A percentile compares a stretch with the other conserved stretches of the same genome.
Evolutionary conservation across 2,113 vertebrate genomes (phyloP).

Genomic region (Phaethornis superciliosus): DNA sequence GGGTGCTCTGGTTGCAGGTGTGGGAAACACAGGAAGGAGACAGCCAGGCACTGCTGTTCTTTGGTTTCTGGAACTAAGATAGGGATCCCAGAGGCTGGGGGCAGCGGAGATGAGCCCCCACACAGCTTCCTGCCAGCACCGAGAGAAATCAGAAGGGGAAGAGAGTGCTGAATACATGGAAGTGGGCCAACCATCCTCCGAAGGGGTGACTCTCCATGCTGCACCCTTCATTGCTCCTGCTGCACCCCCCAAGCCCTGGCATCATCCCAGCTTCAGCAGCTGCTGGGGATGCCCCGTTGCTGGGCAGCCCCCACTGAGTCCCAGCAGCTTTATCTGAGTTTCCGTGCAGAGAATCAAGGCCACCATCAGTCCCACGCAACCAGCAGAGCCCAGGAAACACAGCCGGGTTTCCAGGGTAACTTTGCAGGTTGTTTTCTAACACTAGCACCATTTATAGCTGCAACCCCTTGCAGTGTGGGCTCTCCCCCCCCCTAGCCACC

Average conservation of each 20-base stretch:
- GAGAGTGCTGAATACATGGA: not conserved
- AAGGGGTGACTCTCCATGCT: not conserved
- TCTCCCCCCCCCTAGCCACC: not conserved
- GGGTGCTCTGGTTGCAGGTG: accelerated
- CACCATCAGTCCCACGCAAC: not conserved
- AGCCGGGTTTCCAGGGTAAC: slow-evolving; percentile 43
- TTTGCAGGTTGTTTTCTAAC: not conserved
- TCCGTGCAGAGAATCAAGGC: not conserved
- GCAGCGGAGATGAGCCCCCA: accelerated
- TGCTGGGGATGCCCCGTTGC: not conserved
- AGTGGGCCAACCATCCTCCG: not conserved
- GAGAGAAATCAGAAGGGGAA: not conserved
- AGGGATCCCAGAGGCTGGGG: not conserved
- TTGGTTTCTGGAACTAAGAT: not conserved
- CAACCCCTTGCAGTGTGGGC: accelerated
- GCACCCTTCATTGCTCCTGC: accelerated
- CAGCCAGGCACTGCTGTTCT: not conserved
- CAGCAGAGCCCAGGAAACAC: not conserved
- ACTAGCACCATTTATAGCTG: slow-evolving; percentile 24
- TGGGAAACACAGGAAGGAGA: accelerated
- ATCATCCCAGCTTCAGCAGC: not conserved
- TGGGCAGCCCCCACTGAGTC: not conserved
- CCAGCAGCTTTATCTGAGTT: not conserved
- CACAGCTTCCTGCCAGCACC: not conserved
- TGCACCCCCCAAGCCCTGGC: not conserved